phyloP scores from a whole-genome alignment of 2,797 vertebrate genomes.

The Hephaestus fuliginosus region DNA sequence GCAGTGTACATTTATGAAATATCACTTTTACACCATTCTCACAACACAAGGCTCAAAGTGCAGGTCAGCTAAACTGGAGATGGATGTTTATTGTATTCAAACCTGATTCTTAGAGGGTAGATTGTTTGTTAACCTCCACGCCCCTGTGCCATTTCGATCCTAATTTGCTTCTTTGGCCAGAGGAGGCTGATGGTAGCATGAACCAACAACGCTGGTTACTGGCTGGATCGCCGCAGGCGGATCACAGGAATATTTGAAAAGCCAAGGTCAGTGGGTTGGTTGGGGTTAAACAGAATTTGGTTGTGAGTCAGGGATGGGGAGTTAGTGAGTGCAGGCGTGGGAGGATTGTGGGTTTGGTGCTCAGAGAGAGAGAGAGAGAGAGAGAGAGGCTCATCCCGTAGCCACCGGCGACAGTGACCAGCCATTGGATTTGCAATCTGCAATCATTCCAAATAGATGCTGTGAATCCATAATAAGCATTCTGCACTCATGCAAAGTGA shows the following conservation, averaged over 20 bases:
- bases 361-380: conserved; percentile 44
- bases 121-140: conserved; percentile 16
- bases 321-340: conserved; percentile 77
- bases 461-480: conserved; percentile 83
- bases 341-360: conserved; percentile 81
- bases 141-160: conserved; percentile 10
- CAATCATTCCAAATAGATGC: conserved; percentile 85
- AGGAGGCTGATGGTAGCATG: conserved; percentile 43
- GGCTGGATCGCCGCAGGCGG: conserved; percentile 61
- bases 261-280: conserved; percentile 75
- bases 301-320: conserved; percentile 70
- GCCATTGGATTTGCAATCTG: conserved; percentile 79
- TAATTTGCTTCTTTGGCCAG: conserved; percentile 55
- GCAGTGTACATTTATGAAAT: neutral
- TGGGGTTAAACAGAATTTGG: conserved; percentile 74
- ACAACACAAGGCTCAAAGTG: neutral
- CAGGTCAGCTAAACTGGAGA: neutral
- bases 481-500: conserved; percentile 78
- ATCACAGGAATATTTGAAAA: conserved; percentile 76
- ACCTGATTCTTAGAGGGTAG: neutral
- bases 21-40: neutral
- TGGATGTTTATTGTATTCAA: conserved; percentile 1
- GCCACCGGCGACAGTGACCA: conserved; percentile 81
- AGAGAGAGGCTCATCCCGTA: conserved; percentile 67
- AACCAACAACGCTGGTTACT: conserved; percentile 58